These are phyloP conservation scores for Lasioglossum pauxillum DNA, from an alignment of 2,888 invertebrate genomes.

Conservation along the genomic window DNA sequence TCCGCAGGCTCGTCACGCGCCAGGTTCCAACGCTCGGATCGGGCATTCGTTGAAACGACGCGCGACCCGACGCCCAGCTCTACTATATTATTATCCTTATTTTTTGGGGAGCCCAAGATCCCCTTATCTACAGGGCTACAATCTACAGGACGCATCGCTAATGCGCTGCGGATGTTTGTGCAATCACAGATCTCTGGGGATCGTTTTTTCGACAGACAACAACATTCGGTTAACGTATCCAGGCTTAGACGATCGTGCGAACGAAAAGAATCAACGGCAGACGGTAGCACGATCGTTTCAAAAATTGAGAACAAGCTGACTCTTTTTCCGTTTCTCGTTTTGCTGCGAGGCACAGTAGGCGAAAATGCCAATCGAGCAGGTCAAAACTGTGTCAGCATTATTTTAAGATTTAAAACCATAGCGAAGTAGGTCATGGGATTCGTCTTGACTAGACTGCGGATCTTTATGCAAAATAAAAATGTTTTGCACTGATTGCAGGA, in stretches of 20 bases:
- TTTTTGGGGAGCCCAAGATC: background rate
- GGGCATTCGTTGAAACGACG: background rate
- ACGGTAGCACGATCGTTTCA: background rate
- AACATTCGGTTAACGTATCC: background rate
- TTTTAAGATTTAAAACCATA: too few species aligned
- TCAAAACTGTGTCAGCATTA: too few species aligned
- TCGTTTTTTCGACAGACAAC: background rate
- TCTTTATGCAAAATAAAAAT: too few species aligned
- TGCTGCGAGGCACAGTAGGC: too few species aligned
- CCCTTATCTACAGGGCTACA: background rate
- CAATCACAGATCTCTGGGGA: background rate
- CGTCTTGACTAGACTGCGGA: too few species aligned
- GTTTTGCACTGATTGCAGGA: too few species aligned
- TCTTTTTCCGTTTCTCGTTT: background rate
- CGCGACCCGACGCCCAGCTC: background rate
- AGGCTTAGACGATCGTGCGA: background rate
- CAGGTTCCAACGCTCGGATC: background rate
- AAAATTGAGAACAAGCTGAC: background rate
- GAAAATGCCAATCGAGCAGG: too few species aligned
- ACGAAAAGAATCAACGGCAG: background rate
- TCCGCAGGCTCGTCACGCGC: background rate
- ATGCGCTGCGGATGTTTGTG: background rate
- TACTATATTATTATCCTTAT: slow-evolving; percentile 7
- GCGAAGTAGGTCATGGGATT: too few species aligned
- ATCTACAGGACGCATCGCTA: slow-evolving; percentile 5